phyloP scores from a whole-genome alignment of 1,140 invertebrate genomes.

The Cotesia glomerata region DNA sequence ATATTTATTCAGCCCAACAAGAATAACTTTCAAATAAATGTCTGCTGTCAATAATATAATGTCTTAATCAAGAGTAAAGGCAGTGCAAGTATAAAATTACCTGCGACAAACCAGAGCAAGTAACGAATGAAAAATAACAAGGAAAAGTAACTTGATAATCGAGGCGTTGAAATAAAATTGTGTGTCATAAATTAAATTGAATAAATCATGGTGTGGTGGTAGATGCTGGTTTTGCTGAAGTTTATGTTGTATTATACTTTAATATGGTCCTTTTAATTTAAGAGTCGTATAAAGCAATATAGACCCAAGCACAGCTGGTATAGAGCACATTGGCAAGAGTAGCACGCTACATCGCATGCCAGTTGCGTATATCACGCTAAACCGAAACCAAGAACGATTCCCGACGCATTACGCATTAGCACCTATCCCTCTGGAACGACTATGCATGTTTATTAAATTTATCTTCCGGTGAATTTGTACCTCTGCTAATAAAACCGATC shows the following conservation, averaged over 20 bases:
- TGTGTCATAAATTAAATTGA: conserved; percentile 36
- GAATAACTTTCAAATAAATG: too few relatives aligned
- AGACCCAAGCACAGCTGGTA: neutral
- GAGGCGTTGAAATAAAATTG: conserved; percentile 36
- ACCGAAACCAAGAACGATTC: conserved; percentile 20
- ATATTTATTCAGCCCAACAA: neutral
- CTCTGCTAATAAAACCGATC: neutral
- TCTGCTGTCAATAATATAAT: neutral
- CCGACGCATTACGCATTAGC: conserved; percentile 31
- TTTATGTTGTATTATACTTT: too few relatives aligned
- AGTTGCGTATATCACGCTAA: conserved; percentile 31
- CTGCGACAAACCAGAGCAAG: too few relatives aligned
- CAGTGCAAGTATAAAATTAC: neutral
- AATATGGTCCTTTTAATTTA: too few relatives aligned
- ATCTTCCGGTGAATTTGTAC: conserved; percentile 28
- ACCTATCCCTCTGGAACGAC: conserved; percentile 28
- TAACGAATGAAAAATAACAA: too few relatives aligned
- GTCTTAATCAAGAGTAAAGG: neutral
- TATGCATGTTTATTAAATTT: conserved; percentile 25
- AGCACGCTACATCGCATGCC: conserved; percentile 37
- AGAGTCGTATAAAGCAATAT: conserved; percentile 7
- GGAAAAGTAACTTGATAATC: conserved; percentile 11
- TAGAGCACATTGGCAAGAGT: conserved; percentile 26
- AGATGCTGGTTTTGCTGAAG: too few relatives aligned
- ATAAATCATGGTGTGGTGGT: conserved; percentile 28